Evolutionary conservation across 2,113 vertebrate genomes (phyloP).

Genomic region (Narcine bancroftii): DNA sequence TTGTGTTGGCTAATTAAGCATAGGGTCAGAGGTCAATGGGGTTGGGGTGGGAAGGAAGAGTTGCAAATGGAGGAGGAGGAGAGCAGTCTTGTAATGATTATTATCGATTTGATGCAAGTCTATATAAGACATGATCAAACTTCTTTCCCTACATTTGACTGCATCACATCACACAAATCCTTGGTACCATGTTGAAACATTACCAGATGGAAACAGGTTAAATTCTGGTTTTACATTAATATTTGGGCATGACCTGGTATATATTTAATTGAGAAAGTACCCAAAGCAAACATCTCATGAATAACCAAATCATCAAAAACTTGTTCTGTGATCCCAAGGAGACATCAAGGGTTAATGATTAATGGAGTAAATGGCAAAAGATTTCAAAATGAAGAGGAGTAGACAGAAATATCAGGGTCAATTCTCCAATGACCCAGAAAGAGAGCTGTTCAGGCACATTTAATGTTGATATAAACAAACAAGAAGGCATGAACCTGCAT

Average conservation of each 20-base stretch:
- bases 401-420: background rate
- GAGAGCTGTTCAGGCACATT: background rate
- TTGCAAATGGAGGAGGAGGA: no score
- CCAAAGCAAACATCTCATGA: background rate
- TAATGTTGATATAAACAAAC: background rate
- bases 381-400: background rate
- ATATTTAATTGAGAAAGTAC: background rate
- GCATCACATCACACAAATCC: background rate
- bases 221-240: background rate
- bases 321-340: background rate
- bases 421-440: background rate
- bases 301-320: constrained; percentile 9
- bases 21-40: background rate
- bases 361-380: background rate
- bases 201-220: background rate
- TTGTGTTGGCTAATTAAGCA: background rate
- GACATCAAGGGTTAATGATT: background rate
- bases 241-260: background rate
- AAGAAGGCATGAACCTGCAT: background rate
- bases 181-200: background rate
- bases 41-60: background rate
- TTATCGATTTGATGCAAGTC: background rate
- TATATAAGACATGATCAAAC: background rate
- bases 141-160: background rate
- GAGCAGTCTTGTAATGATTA: background rate